Evolutionary conservation across 1,140 invertebrate genomes (phyloP).

Genomic region (Episyrphus balteatus): DNA sequence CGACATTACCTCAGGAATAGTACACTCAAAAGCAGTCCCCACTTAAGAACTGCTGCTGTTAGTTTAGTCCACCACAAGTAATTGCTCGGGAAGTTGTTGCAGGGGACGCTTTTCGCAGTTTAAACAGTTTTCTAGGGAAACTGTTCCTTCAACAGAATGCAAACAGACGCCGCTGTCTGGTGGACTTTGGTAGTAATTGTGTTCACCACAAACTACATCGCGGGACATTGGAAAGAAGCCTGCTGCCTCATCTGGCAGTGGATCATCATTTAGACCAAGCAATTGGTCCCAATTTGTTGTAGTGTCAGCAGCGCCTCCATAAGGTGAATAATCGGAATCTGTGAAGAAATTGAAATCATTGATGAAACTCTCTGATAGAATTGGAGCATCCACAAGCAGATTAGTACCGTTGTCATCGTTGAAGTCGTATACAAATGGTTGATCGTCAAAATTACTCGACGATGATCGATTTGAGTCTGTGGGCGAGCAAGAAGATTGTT

Average conservation of each 20-base stretch:
- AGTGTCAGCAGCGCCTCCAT: slow-evolving; percentile 8
- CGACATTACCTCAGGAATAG: slow-evolving; percentile 8
- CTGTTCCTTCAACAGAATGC: slow-evolving; percentile 41
- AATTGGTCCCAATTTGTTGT: slow-evolving; percentile 8
- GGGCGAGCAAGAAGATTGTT: slow-evolving; percentile 8
- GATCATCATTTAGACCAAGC: slow-evolving; percentile 3
- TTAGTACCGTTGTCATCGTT: slow-evolving; percentile 10
- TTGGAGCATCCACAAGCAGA: slow-evolving; percentile 6
- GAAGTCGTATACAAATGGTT: slow-evolving; percentile 4
- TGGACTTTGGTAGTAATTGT: slow-evolving; percentile 11
- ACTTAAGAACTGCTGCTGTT: slow-evolving; percentile 8
- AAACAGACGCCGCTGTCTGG: slow-evolving; percentile 38
- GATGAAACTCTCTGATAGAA: slow-evolving; percentile 20
- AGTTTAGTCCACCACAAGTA: slow-evolving; percentile 11
- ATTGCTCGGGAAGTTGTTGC: slow-evolving; percentile 14
- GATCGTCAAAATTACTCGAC: slow-evolving; percentile 2
- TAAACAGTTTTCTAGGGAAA: slow-evolving; percentile 44
- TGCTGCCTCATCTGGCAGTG: slow-evolving; percentile 7
- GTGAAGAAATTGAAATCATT: slow-evolving; percentile 20
- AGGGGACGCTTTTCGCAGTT: slow-evolving; percentile 35
- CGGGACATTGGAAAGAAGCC: slow-evolving; percentile 9
- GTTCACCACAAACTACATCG: slow-evolving; percentile 8
- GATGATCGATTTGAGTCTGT: slow-evolving; percentile 8
- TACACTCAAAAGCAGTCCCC: slow-evolving; percentile 8
- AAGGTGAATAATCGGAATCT: slow-evolving; percentile 11